Percentiles rank a stretch among this genome's conserved stretches.
phyloP scores from a whole-genome alignment of 2,113 vertebrate genomes.

The Tyrannus savana region DNA sequence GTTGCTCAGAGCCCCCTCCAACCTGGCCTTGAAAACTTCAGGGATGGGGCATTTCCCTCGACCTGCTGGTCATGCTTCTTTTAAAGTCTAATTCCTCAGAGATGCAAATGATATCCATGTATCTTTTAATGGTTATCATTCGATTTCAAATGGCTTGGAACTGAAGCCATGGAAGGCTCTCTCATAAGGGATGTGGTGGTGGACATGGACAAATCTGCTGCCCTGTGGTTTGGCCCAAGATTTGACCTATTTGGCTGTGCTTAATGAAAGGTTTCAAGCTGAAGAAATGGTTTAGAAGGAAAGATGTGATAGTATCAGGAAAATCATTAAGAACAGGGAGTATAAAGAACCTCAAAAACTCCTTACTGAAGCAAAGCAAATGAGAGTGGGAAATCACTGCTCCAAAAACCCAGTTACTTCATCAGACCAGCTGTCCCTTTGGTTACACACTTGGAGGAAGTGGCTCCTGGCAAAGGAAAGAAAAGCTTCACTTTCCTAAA shows the following conservation, averaged over 20 bases:
- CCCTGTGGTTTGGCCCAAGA: not conserved
- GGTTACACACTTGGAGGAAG: not conserved
- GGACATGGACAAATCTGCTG: not conserved
- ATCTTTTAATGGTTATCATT: not conserved
- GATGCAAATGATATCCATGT: not conserved
- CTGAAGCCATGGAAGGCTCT: not conserved
- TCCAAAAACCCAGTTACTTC: not conserved
- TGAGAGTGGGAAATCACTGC: not conserved
- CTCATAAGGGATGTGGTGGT: not conserved
- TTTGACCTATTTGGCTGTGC: not conserved
- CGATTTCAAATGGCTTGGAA: not conserved
- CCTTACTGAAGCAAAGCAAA: not conserved
- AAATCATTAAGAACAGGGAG: not conserved
- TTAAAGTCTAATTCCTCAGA: not conserved
- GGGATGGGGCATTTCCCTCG: not conserved
- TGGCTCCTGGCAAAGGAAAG: not conserved
- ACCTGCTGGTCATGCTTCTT: fast-evolving
- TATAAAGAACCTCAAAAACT: not conserved
- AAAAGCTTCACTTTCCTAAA: not conserved
- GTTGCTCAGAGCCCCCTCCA: not conserved
- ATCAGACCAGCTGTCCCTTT: not conserved
- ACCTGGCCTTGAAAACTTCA: not conserved
- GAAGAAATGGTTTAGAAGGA: not conserved
- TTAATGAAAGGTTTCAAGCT: not conserved
- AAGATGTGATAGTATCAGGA: not conserved